Evolutionary conservation across 1,140 invertebrate species (phyloP).

Genomic region (Nephila pilipes): DNA sequence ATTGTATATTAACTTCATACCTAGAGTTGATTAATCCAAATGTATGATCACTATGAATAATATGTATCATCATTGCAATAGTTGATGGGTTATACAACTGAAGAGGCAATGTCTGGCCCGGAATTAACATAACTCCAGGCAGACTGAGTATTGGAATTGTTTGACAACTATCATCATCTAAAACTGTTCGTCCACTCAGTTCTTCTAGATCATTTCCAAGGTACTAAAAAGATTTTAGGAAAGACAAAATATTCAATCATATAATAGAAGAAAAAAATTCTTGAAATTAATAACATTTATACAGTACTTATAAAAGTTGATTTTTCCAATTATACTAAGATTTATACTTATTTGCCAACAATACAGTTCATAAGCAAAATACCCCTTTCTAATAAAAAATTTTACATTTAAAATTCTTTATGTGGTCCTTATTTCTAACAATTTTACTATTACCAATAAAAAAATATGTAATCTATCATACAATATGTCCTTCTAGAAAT

Average conservation of each 20-base stretch:
- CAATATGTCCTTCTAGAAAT: neutral
- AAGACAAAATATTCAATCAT: no score
- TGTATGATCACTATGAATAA: conserved; percentile 84
- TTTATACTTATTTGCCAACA: no score
- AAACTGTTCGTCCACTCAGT: conserved; percentile 84
- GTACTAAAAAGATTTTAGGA: conserved; percentile 82
- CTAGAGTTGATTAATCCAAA: conserved; percentile 85
- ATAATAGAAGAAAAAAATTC: no score
- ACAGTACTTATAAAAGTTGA: no score
- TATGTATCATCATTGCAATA: conserved; percentile 84
- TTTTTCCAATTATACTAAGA: no score
- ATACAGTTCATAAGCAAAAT: no score
- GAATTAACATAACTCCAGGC: conserved; percentile 85
- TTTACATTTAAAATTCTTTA: no score
- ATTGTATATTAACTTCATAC: conserved; percentile 77
- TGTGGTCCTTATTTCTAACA: no score
- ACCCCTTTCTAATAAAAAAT: no score
- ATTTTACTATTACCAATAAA: neutral
- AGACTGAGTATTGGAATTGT: conserved; percentile 84
- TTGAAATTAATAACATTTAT: no score
- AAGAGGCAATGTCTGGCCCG: conserved; percentile 88
- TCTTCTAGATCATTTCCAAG: conserved; percentile 86
- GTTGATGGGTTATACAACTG: conserved; percentile 84
- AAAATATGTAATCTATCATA: neutral
- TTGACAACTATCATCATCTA: conserved; percentile 83